Percentiles rank a stretch among this genome's conserved stretches.
Evolutionary conservation across 92 coral and sea anemone genomes (phyloP).

Genomic region (Parazoanthus darwini): DNA sequence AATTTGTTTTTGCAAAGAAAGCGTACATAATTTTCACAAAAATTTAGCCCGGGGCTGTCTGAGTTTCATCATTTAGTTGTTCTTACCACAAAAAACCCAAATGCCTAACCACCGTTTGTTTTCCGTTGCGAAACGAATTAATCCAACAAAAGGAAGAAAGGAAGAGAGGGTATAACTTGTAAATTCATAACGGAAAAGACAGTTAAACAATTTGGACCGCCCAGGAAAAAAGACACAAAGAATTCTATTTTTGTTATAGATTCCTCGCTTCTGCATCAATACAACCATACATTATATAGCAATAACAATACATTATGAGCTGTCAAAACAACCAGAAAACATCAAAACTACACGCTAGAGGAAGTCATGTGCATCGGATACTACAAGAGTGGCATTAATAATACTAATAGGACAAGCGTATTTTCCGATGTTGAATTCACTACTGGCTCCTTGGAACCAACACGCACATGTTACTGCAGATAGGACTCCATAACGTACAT

Average conservation of each 20-base stretch:
- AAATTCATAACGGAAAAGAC: conserved; percentile 2
- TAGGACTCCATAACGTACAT: not conserved
- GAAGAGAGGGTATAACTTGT: not conserved
- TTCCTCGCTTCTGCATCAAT: not conserved
- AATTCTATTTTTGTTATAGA: not conserved
- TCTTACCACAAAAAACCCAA: not conserved
- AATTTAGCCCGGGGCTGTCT: conserved; percentile 19
- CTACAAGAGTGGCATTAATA: not conserved
- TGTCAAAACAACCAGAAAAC: conserved; percentile 22
- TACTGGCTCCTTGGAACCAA: not conserved
- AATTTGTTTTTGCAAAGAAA: not conserved
- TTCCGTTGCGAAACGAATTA: not conserved
- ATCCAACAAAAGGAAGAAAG: not conserved
- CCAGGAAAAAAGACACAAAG: conserved; percentile 15
- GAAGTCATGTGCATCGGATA: not conserved
- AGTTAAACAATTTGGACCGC: conserved; percentile 11
- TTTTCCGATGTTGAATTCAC: not conserved
- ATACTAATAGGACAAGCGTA: not conserved
- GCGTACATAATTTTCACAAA: not conserved
- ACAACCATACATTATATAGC: no score
- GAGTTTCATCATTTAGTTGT: not conserved
- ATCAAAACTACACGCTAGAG: not conserved
- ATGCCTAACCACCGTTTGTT: not conserved
- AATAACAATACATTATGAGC: not conserved
- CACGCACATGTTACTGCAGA: not conserved